Evolutionary conservation across 37 sponge, comb jelly and placozoan genomes (phyloP), one percentile per base, ranked within the genome.

Genomic region (Axinella damicornis): DNA sequence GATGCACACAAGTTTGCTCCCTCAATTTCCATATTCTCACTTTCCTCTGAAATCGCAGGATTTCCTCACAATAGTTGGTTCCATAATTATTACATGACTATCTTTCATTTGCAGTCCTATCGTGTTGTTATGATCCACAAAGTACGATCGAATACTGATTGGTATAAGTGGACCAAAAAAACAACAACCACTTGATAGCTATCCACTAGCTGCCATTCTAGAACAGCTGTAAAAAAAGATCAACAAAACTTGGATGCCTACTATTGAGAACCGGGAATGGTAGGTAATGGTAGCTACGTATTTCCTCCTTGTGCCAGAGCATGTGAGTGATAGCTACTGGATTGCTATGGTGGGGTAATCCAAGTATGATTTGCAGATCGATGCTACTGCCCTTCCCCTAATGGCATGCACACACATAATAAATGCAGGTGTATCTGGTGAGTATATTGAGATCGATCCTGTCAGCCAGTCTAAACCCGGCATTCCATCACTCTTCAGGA

Each of bases 391-490:
- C n/a, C n/a, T n/a, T n/a, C n/a, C n/a, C n/a, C n/a, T n/a, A n/a
- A n/a, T n/a, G n/a, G n/a, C n/a, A n/a, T n/a, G 13, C 20, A 41
- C 37, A 14, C 73, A 73, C 27, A 27, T 9, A 46, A 46, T 37
- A 28, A 31, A 17, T 62, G n/a, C 38, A 93, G 94, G 92, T 40
- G 69, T 93, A 21, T 89, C 85, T 46, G 56, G 92, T 39, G 83
- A 93, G 52, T 38, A 67, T 15, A 69, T 94, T 78, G 94, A 94
- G 25, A 65, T 94, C 14, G 83, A 90, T 20, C 94, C 94, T 22
- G 74, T 85, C 17, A 78, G 73, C 18, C 79, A 69, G 78, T 40
- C 61, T 39, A 79, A 70, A 21, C 71, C n/a, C n/a, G n/a, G n/a
- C n/a, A n/a, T n/a, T n/a, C n/a, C 79, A 39, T 83, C 46, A 36